Evolutionary conservation across 2,113 vertebrate genomes (phyloP), one percentile per base, ranked within the genome.

Genomic region (Tretioscincus oriximinensis): DNA sequence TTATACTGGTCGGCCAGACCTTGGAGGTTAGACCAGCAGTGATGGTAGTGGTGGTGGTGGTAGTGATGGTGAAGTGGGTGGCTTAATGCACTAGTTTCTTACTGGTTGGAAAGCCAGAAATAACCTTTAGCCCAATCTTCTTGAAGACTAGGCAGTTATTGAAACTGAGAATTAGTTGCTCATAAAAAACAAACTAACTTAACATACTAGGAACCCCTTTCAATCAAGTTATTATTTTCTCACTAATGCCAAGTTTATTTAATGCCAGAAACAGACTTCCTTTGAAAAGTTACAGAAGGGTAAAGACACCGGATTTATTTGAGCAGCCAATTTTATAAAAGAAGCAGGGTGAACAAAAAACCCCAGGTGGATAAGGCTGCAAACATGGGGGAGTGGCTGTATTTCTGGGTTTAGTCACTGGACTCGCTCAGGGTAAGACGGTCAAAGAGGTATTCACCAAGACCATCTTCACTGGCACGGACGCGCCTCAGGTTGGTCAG

Each of bases 391-490:
- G 58, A 10, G 2, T 58, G 29, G 1, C 31, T 2, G 60, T 10
- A 8, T 16, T 4, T 68, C 26, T 41, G 9, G 51, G 63, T 26
- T 54, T 54, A 80, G 35, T 80, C 26, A 9, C 58, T 35, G 70
- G 70, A 73, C 58, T 92, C 86, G 1, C 86, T 87, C 73, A 94
- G 89, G 5, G 90, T 93, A 54, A 93, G 92, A 5, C 88, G 87
- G 24, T 91, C 92, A 10, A 95, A 94, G 28, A 95, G 91, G 26
- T 94, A 94, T 71, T 94, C 93, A 9, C 92, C 92, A 88, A 94
- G 74, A 16, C 86, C 85, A 1, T 78, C 80, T 61, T 92, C 88
- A 0, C 28, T 88, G 91, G 80, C 80, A 31, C 54, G 71, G 65
- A 92, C 47, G 21, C 91, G 78, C 20, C 65, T 88, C 71, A 94